Evolutionary conservation across 2,888 invertebrate species (phyloP).

Genomic region (Catocala fraxini): DNA sequence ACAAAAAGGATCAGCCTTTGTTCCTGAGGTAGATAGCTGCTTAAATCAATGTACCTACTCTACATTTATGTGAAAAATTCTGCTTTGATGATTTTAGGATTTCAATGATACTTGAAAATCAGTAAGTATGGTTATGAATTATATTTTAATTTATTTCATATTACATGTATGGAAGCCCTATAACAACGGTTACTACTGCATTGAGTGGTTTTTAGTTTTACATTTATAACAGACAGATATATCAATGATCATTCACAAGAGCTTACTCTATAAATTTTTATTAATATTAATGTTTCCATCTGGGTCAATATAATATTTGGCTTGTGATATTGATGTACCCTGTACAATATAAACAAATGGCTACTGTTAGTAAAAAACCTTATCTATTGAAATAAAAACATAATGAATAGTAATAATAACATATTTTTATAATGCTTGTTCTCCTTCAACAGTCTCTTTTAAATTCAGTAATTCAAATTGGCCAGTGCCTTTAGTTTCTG

Average conservation of each 20-base stretch:
- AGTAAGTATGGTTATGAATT: too few relatives aligned
- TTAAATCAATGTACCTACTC: too few relatives aligned
- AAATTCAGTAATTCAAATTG: conserved; percentile 95
- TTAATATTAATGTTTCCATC: conserved; percentile 4
- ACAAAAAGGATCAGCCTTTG: too few relatives aligned
- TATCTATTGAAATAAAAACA: conserved; percentile 18
- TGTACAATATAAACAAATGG: conserved; percentile 22
- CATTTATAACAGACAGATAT: too few relatives aligned
- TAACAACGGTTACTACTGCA: too few relatives aligned
- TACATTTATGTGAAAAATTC: too few relatives aligned
- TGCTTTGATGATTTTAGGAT: too few relatives aligned
- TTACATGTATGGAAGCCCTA: too few relatives aligned
- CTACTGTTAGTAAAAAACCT: conserved; percentile 9
- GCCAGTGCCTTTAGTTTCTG: conserved; percentile 96
- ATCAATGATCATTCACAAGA: background rate
- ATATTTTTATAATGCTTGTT: conserved; percentile 89
- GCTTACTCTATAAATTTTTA: background rate
- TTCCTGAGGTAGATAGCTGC: too few relatives aligned
- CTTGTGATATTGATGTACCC: conserved; percentile 16
- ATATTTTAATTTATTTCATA: too few relatives aligned
- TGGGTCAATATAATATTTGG: conserved; percentile 9
- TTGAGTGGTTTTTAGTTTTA: too few relatives aligned
- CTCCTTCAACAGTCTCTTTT: conserved; percentile 96
- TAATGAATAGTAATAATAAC: conserved; percentile 16
- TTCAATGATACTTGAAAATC: too few relatives aligned